These are phyloP conservation scores for Colletes collaris DNA, from an alignment of 2,888 invertebrate species.

Conservation along the genomic window DNA sequence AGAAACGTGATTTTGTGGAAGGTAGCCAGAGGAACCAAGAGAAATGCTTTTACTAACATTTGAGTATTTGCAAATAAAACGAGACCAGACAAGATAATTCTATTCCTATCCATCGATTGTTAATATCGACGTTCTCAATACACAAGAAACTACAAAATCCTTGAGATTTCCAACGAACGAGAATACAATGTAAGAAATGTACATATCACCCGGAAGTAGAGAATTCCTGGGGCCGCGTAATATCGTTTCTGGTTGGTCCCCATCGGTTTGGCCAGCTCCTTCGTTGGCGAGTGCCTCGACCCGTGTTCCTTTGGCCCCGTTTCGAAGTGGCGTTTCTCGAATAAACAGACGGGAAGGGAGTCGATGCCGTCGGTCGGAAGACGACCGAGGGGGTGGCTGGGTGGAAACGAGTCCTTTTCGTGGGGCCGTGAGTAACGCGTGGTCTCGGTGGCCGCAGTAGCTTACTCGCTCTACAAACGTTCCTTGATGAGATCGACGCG, in stretches of 20 bases:
- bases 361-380: not conserved
- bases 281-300: constrained; percentile 20
- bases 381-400: not conserved
- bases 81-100: no score
- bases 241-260: constrained; percentile 41
- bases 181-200: no score
- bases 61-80: no score
- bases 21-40: no score
- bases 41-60: no score
- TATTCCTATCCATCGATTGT: no score
- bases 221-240: not conserved
- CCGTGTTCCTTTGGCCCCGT: constrained; percentile 36
- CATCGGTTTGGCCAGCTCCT: constrained; percentile 26
- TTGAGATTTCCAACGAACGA: no score
- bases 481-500: constrained; percentile 63
- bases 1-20: no score
- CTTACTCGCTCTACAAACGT: constrained; percentile 60
- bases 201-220: no score
- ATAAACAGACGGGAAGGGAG: constrained; percentile 61
- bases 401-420: constrained; percentile 59
- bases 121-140: no score
- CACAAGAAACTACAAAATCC: no score
- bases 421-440: constrained; percentile 58
- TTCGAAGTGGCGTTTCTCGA: constrained; percentile 59
- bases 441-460: constrained; percentile 55